Evolutionary conservation across 2,797 vertebrate species (phyloP), one percentile per base, ranked within the genome.

Genomic region (Gobio occitaniae): DNA sequence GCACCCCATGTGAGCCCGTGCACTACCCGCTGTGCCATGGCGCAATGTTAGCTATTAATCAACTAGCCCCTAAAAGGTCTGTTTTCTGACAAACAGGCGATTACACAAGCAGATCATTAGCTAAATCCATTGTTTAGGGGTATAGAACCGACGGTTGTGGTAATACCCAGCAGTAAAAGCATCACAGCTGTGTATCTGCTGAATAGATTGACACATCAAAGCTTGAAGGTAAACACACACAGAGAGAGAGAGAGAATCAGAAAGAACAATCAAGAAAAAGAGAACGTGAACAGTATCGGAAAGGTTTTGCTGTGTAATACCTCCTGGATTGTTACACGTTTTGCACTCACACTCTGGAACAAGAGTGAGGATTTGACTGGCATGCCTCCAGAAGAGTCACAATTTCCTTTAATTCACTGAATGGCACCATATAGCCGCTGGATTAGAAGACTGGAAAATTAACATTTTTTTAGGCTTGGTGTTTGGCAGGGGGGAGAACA

Each of bases 311-410:
- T 38, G 7, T 61, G 77, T 69, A 72, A 86, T 71, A 32, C 68
- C 80, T 83, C 32, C 32, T 70, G 80, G 56, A 69, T 71, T 50
- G 25, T 25, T 77, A 21, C 44, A 78, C 16, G 32, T 56, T 83
- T 48, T 75, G 77, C 66, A 56, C 48, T 72, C 85, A 79, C 17
- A 66, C 61, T 79, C 76, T 66, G 38, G 66, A 84, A 74, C 66
- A 79, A 48, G 15, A 63, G 21, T 69, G 29, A 84, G 32, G 17
- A 82, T 72, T 72, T 83, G 69, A 83, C 25, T 83, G 80, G 65
- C 80, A 86, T 88, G 78, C 71, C 80, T 78, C 12, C 61, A 89
- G 83, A 88, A 89, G 81, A 88, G 89, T 82, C 81, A 89, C 88
- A 87, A 88, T 87, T 92, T 87, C 88, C 86, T 91, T 13, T 79